Evolutionary conservation across 2,113 vertebrate genomes (phyloP).

Genomic region (Psilopsiagon aurifrons): DNA sequence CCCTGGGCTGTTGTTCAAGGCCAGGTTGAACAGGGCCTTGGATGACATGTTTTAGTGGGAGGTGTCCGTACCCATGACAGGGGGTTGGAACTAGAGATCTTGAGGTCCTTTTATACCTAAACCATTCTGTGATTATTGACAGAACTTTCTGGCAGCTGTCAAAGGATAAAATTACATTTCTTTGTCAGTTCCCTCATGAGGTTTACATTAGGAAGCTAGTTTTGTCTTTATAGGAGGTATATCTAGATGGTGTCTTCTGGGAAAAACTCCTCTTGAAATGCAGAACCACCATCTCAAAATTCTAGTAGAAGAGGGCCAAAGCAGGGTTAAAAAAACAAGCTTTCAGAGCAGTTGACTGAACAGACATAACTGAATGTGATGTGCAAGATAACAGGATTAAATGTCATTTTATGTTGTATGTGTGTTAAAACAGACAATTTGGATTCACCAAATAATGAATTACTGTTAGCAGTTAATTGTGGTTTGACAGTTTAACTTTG

Average conservation of each 20-base stretch:
- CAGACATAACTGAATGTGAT: slow-evolving; percentile 10
- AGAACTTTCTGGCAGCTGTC: neutral
- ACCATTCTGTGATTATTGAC: neutral
- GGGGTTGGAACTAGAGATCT: neutral
- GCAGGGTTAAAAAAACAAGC: neutral
- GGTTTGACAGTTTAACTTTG: slow-evolving; percentile 18
- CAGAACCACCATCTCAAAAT: neutral
- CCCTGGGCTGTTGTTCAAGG: neutral
- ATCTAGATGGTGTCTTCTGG: neutral
- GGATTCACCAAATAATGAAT: slow-evolving; percentile 3
- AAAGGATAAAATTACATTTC: neutral
- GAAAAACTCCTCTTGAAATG: neutral
- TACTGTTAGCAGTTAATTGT: neutral
- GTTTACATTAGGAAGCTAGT: neutral
- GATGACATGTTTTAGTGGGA: neutral
- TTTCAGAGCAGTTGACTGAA: neutral
- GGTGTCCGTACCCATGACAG: neutral
- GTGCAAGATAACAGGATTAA: slow-evolving; percentile 44
- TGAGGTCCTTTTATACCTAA: neutral
- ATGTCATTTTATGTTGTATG: neutral
- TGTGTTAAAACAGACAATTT: neutral
- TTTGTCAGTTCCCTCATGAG: neutral
- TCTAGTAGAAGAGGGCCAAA: neutral
- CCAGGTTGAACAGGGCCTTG: neutral
- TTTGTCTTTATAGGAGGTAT: neutral